Conservation (phyloP, 2,113 vertebrate genomes). For the Lepidothrix coronata region DNA sequence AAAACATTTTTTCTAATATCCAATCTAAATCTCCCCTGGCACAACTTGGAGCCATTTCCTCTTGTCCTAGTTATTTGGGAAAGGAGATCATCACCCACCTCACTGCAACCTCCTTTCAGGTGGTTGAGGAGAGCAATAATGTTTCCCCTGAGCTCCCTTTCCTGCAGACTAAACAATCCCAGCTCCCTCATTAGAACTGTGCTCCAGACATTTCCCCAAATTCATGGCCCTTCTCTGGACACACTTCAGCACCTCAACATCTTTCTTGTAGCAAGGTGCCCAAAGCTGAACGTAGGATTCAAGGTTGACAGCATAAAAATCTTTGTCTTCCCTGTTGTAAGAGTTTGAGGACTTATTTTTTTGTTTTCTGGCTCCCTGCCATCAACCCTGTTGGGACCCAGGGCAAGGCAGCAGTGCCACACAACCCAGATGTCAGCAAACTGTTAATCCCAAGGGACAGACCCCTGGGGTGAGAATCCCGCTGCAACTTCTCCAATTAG, state of each 20-base stretch:
- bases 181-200: not conserved
- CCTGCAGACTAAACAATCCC: not conserved
- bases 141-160: not conserved
- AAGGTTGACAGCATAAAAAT: not conserved
- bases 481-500: constrained; percentile 56
- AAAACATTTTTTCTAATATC: not conserved
- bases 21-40: not conserved
- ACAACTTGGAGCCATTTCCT: not conserved
- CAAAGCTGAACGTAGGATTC: not conserved
- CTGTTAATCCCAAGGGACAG: constrained; percentile 60
- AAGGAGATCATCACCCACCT: not conserved
- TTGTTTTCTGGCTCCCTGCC: constrained; percentile 11
- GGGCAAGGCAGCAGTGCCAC: constrained; percentile 5
- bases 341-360: not conserved
- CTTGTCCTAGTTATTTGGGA: not conserved
- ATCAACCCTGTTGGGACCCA: not conserved
- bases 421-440: constrained; percentile 38
- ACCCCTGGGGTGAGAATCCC: constrained; percentile 7
- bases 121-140: not conserved
- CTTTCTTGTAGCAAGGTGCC: not conserved
- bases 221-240: fast-evolving
- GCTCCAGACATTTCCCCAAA: not conserved
- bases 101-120: fast-evolving
- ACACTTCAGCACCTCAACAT: fast-evolving
- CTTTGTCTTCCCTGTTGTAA: not conserved